phyloP scores from a whole-genome alignment of 2,888 invertebrate genomes.

The Lasioglossum morio region DNA sequence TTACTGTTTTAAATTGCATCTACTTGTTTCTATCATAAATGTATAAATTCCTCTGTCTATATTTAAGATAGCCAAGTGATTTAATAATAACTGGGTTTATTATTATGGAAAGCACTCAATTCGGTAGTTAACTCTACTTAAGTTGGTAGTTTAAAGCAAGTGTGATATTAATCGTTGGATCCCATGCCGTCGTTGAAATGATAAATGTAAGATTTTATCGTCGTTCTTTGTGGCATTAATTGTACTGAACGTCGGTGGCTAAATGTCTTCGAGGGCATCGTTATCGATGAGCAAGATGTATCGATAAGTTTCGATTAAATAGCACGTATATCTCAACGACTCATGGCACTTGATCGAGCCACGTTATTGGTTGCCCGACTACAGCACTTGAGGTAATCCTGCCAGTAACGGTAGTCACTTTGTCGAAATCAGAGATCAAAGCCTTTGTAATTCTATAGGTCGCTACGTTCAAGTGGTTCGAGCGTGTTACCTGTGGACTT shows the following conservation, averaged over 20 bases:
- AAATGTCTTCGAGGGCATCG: background rate
- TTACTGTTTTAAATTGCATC: no score
- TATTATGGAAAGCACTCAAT: background rate
- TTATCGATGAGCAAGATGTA: background rate
- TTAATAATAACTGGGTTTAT: no score
- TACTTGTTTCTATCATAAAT: no score
- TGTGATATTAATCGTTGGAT: constrained; percentile 12
- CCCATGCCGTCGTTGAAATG: background rate
- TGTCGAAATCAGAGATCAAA: constrained; percentile 61
- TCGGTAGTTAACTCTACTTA: background rate
- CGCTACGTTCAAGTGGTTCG: constrained; percentile 42
- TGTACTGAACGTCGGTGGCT: background rate
- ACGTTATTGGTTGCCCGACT: constrained; percentile 31
- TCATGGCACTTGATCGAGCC: constrained; percentile 17
- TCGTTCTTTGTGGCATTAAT: background rate
- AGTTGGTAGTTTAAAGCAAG: background rate
- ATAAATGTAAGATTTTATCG: background rate
- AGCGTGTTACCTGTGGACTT: constrained; percentile 36
- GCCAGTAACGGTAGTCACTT: constrained; percentile 32
- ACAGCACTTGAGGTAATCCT: constrained; percentile 49
- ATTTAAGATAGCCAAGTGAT: no score
- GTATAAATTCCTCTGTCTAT: no score
- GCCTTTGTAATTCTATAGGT: constrained; percentile 66
- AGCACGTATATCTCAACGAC: constrained; percentile 22
- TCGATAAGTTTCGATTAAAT: constrained; percentile 21